Evolutionary conservation across 2,888 invertebrate species (phyloP), one percentile per base, ranked within the genome.

Genomic region (Melipona beecheii): DNA sequence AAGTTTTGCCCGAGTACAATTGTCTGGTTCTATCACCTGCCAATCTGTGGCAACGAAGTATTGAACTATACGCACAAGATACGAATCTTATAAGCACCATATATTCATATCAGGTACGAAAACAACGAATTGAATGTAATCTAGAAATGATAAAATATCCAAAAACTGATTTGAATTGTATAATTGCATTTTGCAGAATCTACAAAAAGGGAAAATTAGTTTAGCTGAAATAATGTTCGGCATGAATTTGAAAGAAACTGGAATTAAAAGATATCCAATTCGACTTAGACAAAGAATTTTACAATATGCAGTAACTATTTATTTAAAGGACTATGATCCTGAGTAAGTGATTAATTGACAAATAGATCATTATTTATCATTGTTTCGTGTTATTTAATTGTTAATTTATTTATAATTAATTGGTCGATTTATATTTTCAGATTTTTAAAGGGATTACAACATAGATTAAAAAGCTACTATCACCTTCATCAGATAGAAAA

Each of bases 1-100:
- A 95, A 74, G 95, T 98, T 77, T 95, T 99, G 86, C 99, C 99
- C 0, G 98, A 99, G 93, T 99, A 98, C 94, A 97, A 97, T 93
- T 99, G 99, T 94, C 95, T 99, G 49, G 95, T 98, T 60, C 95
- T 99, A 15, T 99, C 99, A 0, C 99, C 99, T 0, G 98, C 98
- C 11, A 98, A 98, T 95, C 96, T 99, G 81, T 99, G 99, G 99
- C 97, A 97, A 89, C 97, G 98, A 93, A 97, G 97, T 93, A 95
- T 97, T 52, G 97, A 97, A 91, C 95, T 96, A 64, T 98, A 98
- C 93, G 96, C 97, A 74, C 95, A 97, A 86, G 98, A 98, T 93
- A 95, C 96, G 19, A 97, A 97, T 92, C 96, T 98, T 86, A 95
- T 98, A 85, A 96, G 96, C 89, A 98, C 98, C 0, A 96, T 98